phyloP scores from a whole-genome alignment of 2,888 invertebrate genomes.

The Gisinianus flammeolus region DNA sequence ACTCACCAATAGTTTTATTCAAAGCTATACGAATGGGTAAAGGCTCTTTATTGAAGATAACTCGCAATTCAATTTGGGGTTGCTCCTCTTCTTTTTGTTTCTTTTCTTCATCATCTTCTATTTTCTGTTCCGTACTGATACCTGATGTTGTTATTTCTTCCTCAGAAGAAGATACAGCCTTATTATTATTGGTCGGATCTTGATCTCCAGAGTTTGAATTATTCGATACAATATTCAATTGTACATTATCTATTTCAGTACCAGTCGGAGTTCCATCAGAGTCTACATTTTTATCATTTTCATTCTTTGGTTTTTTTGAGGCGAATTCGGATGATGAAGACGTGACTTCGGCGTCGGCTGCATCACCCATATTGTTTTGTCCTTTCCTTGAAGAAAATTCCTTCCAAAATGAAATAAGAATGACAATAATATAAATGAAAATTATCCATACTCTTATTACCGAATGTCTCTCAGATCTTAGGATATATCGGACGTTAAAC shows the following conservation, averaged over 20 bases:
- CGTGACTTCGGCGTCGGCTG: not conserved
- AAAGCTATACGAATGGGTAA: conserved; percentile 46
- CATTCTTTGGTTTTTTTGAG: conserved; percentile 12
- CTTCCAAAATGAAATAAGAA: too few relatives aligned
- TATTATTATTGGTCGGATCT: conserved; percentile 4
- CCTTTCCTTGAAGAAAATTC: too few relatives aligned
- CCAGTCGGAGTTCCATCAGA: not conserved
- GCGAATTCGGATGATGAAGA: not conserved
- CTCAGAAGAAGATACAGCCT: not conserved
- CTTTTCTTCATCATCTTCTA: not conserved
- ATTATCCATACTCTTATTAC: too few relatives aligned
- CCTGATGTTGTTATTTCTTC: not conserved
- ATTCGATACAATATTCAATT: not conserved
- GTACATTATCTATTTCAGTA: not conserved
- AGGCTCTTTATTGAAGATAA: conserved; percentile 54
- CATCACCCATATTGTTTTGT: conserved; percentile 5
- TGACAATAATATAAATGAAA: too few relatives aligned
- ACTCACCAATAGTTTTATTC: conserved; percentile 50
- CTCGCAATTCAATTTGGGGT: conserved; percentile 41
- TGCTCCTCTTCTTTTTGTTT: conserved; percentile 20
- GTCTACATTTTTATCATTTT: conserved; percentile 1
- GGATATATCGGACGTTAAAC: too few relatives aligned
- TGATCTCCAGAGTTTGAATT: conserved; percentile 8
- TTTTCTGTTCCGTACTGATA: not conserved
- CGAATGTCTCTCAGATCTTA: too few relatives aligned